Evolutionary conservation across 2,888 invertebrate genomes (phyloP), one percentile per base, ranked within the genome.

Genomic region (Eucriotettix oculatus): DNA sequence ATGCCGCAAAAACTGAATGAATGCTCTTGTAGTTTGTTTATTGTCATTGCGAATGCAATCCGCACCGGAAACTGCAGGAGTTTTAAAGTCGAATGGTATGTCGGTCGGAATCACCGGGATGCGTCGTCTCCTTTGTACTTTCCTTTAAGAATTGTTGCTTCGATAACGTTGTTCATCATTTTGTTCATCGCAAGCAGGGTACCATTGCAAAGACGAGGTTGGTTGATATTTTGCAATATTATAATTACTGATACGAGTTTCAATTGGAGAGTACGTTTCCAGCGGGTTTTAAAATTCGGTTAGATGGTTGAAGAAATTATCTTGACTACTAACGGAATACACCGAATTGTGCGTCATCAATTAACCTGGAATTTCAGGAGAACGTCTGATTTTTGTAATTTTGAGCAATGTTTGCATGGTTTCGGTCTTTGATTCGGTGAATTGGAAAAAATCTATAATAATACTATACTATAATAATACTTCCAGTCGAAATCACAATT

Each of bases 361-460:
- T 52, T 12, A 53, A 40, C 14, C 58, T 42, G 10, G 40, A 52
- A 58, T 16, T 29, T 52, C 44, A 44, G 44, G 12, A 17, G 67
- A 66, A 70, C 61, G 57, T 61, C 63, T 65, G 64, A 63, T 69
- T 65, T 63, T 64, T 66, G 63, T 66, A 66, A 62, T 68, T 68
- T 57, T 59, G 58, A 62, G 60, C 44, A 65, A 71, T 65, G 65
- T 69, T 29, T 68, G 63, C 60, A 69, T 67, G 54, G 69, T 66
- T 65, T 68, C 66, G 54, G 58, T 59, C 64, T 69, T 65, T 59
- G 67, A 65, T 60, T 62, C 59, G 41, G 61, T 61, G 63, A 66
- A 63, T n/a, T 64, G 57, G 62, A 68, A 69, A 63, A 69, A 70
- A 66, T 66, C 62, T n/a, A n/a, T n/a, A n/a, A n/a, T n/a, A n/a